Conservation (phyloP, 2,113 vertebrate genomes). For the Dipodomys spectabilis region DNA sequence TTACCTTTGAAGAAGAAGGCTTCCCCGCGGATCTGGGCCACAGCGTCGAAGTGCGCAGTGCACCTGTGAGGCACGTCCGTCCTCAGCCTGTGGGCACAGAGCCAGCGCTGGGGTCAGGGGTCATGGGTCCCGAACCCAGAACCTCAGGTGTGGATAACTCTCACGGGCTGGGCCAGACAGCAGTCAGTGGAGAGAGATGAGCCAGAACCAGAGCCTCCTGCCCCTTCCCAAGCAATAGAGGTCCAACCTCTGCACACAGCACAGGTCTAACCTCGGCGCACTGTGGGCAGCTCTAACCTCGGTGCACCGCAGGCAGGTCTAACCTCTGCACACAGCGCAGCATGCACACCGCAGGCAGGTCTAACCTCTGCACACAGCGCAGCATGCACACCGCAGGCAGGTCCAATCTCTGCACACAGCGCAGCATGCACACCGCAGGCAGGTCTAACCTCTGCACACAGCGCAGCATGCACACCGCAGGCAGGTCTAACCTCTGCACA, state of each 20-base stretch:
- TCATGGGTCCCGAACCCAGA: neutral
- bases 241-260: too few relatives aligned
- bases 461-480: too few relatives aligned
- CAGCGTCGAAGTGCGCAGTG: slow-evolving; percentile 93
- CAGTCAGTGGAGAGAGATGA: neutral
- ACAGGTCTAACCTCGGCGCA: neutral
- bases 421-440: too few relatives aligned
- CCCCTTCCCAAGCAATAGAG: fast-evolving
- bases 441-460: too few relatives aligned
- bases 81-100: slow-evolving; percentile 85
- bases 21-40: slow-evolving; percentile 98
- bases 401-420: too few relatives aligned
- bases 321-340: too few relatives aligned
- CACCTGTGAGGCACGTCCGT: slow-evolving; percentile 94
- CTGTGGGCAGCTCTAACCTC: too few relatives aligned
- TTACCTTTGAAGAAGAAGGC: slow-evolving; percentile 99
- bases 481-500: too few relatives aligned
- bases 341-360: too few relatives aligned
- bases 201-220: neutral
- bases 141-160: neutral
- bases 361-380: too few relatives aligned
- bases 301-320: too few relatives aligned
- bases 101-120: neutral
- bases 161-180: neutral
- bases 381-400: too few relatives aligned